Evolutionary conservation across 2,113 vertebrate species (phyloP).

Genomic region (Silurus asotus): DNA sequence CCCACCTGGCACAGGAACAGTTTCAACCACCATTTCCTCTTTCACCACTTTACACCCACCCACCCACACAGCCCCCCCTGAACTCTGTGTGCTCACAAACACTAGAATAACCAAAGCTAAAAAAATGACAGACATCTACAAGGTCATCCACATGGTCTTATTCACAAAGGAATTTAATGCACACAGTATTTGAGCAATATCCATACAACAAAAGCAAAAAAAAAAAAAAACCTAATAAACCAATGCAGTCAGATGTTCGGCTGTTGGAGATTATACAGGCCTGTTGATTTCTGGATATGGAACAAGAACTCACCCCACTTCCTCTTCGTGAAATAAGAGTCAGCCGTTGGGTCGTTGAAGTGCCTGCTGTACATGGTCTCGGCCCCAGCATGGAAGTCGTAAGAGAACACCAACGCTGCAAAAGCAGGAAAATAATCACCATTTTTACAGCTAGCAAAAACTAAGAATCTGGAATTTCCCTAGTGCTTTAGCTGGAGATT

Average conservation of each 20-base stretch:
- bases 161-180: too few species aligned
- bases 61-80: not conserved
- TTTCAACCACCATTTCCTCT: conserved; percentile 75
- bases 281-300: not conserved
- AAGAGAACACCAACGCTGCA: conserved; percentile 95
- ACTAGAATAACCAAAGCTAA: not conserved
- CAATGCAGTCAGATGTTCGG: not conserved
- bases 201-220: not conserved
- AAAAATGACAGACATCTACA: not conserved
- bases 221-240: not conserved
- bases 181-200: not conserved
- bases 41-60: conserved; percentile 21
- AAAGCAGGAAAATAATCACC: not conserved
- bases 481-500: not conserved
- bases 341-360: conserved; percentile 94
- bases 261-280: not conserved
- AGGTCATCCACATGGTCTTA: not conserved
- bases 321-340: conserved; percentile 96
- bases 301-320: conserved; percentile 90
- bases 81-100: not conserved
- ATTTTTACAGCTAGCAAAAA: not conserved
- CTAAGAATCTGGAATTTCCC: not conserved
- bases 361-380: conserved; percentile 99
- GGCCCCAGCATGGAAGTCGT: conserved; percentile 97
- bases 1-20: conserved; percentile 65